These are phyloP conservation scores for Aspidapion aeneum DNA, from an alignment of 2,888 invertebrate genomes.

Conservation along the genomic window DNA sequence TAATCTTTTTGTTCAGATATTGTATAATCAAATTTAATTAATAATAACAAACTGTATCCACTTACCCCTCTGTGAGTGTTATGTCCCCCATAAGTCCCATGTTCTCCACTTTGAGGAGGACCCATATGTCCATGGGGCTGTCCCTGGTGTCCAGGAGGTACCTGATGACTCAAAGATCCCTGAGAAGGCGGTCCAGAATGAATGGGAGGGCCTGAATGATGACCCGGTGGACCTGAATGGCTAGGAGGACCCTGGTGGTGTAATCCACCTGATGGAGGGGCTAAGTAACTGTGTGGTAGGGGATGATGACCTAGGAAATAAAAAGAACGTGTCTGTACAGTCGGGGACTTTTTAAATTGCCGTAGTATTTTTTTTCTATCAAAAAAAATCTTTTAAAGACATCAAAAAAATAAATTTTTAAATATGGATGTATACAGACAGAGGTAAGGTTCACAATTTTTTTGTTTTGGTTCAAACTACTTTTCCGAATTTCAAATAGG, in stretches of 20 bases:
- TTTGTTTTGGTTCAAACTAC: no score
- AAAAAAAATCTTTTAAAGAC: no score
- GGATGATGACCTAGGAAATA: not conserved
- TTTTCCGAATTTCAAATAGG: no score
- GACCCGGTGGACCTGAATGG: constrained; percentile 11
- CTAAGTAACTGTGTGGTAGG: not conserved
- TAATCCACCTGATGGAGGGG: not conserved
- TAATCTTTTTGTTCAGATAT: no score
- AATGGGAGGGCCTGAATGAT: constrained; percentile 2
- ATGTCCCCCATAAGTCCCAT: constrained; percentile 20
- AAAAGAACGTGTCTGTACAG: no score
- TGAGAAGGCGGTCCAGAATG: constrained; percentile 5
- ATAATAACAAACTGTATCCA: no score
- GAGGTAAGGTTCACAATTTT: no score
- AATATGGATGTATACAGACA: no score
- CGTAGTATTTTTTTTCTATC: no score
- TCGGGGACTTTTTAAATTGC: no score
- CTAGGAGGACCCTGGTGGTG: constrained; percentile 16
- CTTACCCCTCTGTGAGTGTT: constrained; percentile 21
- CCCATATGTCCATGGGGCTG: constrained; percentile 19
- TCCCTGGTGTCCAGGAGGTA: constrained; percentile 1
- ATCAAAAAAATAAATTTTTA: no score
- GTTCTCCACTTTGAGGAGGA: constrained; percentile 28
- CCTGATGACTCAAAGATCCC: constrained; percentile 1
- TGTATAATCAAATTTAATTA: no score